phyloP scores from a whole-genome alignment of 2,888 invertebrate species.

The Pyrgus malvae region DNA sequence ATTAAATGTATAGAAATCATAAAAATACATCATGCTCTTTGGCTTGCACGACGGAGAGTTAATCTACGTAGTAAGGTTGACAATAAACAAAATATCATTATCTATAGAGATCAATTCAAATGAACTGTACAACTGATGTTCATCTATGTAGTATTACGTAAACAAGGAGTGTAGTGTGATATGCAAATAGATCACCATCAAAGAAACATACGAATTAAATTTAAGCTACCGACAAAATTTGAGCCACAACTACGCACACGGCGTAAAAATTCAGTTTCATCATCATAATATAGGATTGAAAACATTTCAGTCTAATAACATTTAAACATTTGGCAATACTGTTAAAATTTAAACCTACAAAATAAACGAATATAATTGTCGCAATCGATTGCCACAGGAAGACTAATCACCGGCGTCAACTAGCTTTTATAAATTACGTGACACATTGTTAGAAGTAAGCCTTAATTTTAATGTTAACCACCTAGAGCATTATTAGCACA shows the following conservation, averaged over 20 bases:
- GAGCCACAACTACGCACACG: slow-evolving; percentile 46
- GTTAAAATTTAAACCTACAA: slow-evolving; percentile 62
- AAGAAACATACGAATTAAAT: slow-evolving; percentile 33
- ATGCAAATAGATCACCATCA: slow-evolving; percentile 50
- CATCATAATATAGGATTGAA: slow-evolving; percentile 42
- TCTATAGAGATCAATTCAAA: slow-evolving; percentile 74
- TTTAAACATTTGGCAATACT: slow-evolving; percentile 81
- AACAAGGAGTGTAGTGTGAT: slow-evolving; percentile 55
- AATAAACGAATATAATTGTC: slow-evolving; percentile 58
- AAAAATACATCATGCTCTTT: slow-evolving; percentile 81
- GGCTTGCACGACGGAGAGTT: slow-evolving; percentile 79
- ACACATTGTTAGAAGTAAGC: slow-evolving; percentile 25
- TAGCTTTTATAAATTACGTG: slow-evolving; percentile 22
- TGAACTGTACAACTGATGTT: slow-evolving; percentile 57
- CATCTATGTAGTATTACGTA: slow-evolving; percentile 38
- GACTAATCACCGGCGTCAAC: slow-evolving; percentile 51
- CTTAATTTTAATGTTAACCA: slow-evolving; percentile 28
- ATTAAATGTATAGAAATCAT: slow-evolving; percentile 75
- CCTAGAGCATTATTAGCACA: slow-evolving; percentile 22
- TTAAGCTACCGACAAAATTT: slow-evolving; percentile 45
- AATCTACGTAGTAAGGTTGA: slow-evolving; percentile 58
- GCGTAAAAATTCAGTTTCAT: slow-evolving; percentile 36
- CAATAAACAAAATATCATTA: slow-evolving; percentile 59
- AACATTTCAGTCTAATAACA: slow-evolving; percentile 74
- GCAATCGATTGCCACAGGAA: slow-evolving; percentile 66